Base-by-base conservation (phyloP, 37 sponge, comb jelly and placozoan species). In the Spongia lamella region DNA sequence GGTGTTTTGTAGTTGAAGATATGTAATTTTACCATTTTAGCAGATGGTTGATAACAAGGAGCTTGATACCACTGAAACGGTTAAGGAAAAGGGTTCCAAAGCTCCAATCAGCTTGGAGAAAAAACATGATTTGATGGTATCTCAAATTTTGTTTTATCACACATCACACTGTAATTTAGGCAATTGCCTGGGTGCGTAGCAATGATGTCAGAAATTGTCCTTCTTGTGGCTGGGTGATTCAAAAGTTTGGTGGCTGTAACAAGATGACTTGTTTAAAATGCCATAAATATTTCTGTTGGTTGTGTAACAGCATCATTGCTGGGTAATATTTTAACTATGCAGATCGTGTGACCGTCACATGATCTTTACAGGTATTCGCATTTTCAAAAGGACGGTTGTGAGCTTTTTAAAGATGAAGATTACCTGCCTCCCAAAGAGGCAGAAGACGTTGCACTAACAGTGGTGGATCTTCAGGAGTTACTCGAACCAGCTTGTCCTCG, bases 201-300 rank as follows among this genome's bases (percentile, higher is more conserved):
- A 52, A 58, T 53, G 47, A 78, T 17, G 84, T 79, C 19, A 78
- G 39, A 50, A 38, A 34, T 7, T 89, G 89, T 31, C 89, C 89
- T 19, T 66, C 39, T 20, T 89, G 89, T 49, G 29, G 55, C 22
- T 50, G 33, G 16, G 34, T 56, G n/a, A 79, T 89, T 36, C 74
- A 77, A 62, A 89, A 89, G 79, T 66, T 54, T 53, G 89, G 89
- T 37, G 89, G 89, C 54, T 89, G 89, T 59, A 89, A 89, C 71
- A 74, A 89, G 21, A 89, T 89, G 84, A 26, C 0, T 7, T 89
- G 89, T 25, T 13, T 16, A 21, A 58, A 57, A 22, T 89, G 89
- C 32, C 51, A 64, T 13, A 33, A 40, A 5, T 61, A 3, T 43
- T 89, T 89, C 80, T 89, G 89, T 38, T 89, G 89, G 89, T 17